These are phyloP conservation scores for Xiphophorus birchmanni DNA, from an alignment of 2,797 vertebrate species.

Conservation along the genomic window DNA sequence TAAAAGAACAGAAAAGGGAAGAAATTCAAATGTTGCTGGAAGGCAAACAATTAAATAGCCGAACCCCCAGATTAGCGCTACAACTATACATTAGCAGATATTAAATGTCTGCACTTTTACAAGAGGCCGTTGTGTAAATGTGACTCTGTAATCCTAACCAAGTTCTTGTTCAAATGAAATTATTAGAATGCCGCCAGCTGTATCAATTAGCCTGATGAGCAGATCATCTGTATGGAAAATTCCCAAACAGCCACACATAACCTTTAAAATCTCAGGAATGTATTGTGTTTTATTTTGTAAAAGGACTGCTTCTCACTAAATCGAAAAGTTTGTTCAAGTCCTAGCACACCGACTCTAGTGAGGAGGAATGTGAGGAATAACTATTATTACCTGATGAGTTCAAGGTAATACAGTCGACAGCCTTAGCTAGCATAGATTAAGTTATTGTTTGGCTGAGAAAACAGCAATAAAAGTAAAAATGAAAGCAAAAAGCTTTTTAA, in stretches of 20 bases:
- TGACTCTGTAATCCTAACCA: not conserved
- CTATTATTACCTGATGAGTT: not conserved
- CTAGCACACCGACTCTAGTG: not conserved
- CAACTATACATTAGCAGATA: not conserved
- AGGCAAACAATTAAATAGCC: not conserved
- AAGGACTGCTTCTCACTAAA: not conserved
- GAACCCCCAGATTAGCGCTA: not conserved
- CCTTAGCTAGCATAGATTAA: not conserved
- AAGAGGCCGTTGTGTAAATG: not conserved
- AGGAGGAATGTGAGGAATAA: too few relatives aligned
- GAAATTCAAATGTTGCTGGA: not conserved
- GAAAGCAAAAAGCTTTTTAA: not conserved
- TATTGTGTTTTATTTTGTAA: not conserved
- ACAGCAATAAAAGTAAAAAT: not conserved
- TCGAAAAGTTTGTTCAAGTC: not conserved
- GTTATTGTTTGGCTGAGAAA: not conserved
- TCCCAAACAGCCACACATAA: not conserved
- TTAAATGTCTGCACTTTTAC: not conserved
- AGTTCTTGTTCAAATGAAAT: not conserved
- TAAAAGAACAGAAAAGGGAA: not conserved
- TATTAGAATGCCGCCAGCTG: not conserved
- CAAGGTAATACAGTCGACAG: not conserved
- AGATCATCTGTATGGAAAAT: not conserved
- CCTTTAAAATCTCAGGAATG: not conserved
- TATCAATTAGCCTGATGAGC: not conserved